A percentile compares a stretch with the other conserved stretches of the same genome.
Evolutionary conservation across 1,140 invertebrate species (phyloP).

Genomic region (Bombus fervidus): DNA sequence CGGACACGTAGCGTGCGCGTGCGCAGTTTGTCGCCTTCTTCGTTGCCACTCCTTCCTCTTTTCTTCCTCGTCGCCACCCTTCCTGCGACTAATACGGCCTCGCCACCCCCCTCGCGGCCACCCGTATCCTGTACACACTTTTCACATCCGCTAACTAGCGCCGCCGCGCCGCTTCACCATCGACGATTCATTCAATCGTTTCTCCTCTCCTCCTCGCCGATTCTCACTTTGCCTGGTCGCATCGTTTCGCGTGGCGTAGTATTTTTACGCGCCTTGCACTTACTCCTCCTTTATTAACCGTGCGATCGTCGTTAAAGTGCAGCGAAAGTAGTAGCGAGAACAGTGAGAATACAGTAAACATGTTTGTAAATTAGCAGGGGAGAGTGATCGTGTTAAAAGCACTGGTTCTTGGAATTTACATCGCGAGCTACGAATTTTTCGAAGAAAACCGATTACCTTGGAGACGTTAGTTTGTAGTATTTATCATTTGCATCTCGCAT

Average conservation of each 20-base stretch:
- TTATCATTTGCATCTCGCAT: no score
- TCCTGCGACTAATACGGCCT: constrained; percentile 44
- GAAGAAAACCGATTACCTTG: no score
- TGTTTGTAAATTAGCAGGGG: no score
- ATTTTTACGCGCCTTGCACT: background rate
- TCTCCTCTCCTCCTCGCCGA: background rate
- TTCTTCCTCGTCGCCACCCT: constrained; percentile 60
- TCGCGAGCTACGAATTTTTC: no score
- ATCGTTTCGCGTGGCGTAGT: background rate
- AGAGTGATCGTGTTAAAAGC: no score
- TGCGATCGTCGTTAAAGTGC: background rate
- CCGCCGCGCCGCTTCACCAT: constrained; percentile 8
- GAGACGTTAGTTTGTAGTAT: no score
- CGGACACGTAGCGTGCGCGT: constrained; percentile 71
- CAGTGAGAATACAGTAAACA: no score
- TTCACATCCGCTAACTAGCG: constrained; percentile 39
- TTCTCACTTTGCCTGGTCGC: background rate
- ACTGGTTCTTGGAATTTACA: no score
- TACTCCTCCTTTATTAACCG: background rate
- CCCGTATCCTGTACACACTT: constrained; percentile 40
- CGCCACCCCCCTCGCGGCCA: constrained; percentile 39
- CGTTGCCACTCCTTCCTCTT: constrained; percentile 57
- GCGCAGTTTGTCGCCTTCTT: constrained; percentile 60
- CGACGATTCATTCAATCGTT: constrained; percentile 36
- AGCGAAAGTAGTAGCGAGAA: background rate